phyloP scores from a whole-genome alignment of 2,113 vertebrate species.

The Scomber japonicus region DNA sequence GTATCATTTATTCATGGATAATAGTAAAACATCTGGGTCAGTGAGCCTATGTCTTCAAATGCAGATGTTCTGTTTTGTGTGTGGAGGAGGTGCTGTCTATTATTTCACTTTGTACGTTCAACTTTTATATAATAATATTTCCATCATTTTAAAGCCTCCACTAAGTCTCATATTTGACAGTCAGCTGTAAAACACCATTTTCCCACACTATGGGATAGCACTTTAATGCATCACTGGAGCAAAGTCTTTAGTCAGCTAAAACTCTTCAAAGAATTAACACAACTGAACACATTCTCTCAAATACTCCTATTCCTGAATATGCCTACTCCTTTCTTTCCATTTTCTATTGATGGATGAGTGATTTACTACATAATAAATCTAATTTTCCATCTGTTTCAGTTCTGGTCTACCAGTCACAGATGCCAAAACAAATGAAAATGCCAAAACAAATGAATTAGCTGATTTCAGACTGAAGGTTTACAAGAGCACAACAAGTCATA shows the following conservation, averaged over 20 bases:
- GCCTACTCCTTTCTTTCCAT: too few species aligned
- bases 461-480: not conserved
- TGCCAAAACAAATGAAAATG: not conserved
- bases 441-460: not conserved
- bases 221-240: too few species aligned
- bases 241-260: too few species aligned
- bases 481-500: not conserved
- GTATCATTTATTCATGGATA: not conserved
- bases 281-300: too few species aligned
- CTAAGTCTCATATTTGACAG: not conserved
- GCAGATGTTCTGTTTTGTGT: not conserved
- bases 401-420: not conserved
- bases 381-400: not conserved
- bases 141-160: not conserved
- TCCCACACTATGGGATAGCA: too few species aligned
- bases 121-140: not conserved
- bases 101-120: too few species aligned
- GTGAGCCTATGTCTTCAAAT: not conserved
- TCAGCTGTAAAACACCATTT: not conserved
- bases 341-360: too few species aligned
- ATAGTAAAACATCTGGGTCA: not conserved
- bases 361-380: not conserved
- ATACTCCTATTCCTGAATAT: too few species aligned
- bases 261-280: too few species aligned
- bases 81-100: not conserved